Percentiles rank a stretch among this genome's conserved stretches.
Evolutionary conservation across 2,888 invertebrate genomes (phyloP).

Genomic region (Drosophila paranaensis): DNA sequence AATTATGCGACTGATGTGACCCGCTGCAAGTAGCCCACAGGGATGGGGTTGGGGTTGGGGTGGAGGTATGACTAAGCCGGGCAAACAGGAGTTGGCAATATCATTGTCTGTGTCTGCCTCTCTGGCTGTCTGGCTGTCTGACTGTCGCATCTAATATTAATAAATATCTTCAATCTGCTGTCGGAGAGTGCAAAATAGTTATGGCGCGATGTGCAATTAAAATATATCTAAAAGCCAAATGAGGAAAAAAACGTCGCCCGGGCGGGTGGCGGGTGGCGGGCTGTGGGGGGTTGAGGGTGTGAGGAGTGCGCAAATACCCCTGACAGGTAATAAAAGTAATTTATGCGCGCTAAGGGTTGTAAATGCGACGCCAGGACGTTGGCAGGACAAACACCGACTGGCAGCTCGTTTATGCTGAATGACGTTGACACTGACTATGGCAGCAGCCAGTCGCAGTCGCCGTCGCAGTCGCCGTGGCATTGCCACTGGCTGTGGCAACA

Average conservation of each 20-base stretch:
- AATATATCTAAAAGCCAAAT: conserved; percentile 78
- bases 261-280: not conserved
- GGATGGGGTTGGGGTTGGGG: not conserved
- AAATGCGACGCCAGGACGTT: conserved; percentile 65
- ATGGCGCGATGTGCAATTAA: conserved; percentile 83
- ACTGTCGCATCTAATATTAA: conserved; percentile 81
- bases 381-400: conserved; percentile 39
- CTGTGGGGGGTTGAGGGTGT: conserved; percentile 1
- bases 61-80: conserved; percentile 21
- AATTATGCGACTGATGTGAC: conserved; percentile 70
- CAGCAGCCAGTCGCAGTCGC: conserved; percentile 18
- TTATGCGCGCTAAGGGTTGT: conserved; percentile 83
- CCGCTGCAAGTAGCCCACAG: conserved; percentile 10
- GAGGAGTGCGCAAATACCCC: conserved; percentile 71
- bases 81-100: conserved; percentile 26
- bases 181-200: conserved; percentile 80
- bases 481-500: conserved; percentile 8
- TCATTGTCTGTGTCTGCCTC: conserved; percentile 49
- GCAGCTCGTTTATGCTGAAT: conserved; percentile 77
- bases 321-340: conserved; percentile 84
- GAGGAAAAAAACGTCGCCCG: conserved; percentile 55
- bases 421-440: conserved; percentile 72
- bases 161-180: conserved; percentile 82
- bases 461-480: not conserved
- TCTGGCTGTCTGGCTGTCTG: conserved; percentile 45